Evolutionary conservation across 2,113 vertebrate species (phyloP).

Genomic region (Melospiza melodia): DNA sequence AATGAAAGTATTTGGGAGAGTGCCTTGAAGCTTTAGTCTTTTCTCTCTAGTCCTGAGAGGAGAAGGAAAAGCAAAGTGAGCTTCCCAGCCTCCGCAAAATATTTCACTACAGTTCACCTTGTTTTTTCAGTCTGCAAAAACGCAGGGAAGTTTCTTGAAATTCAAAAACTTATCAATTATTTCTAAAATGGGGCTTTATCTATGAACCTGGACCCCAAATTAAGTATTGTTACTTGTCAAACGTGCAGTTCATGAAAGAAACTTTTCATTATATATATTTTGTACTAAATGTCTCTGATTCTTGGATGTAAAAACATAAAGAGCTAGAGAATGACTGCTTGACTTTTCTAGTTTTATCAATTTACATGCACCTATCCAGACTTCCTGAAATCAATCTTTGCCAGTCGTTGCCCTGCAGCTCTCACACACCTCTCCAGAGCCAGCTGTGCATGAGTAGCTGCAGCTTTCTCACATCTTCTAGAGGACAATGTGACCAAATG

Average conservation of each 20-base stretch:
- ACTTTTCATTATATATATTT: not conserved
- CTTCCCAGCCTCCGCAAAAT: not conserved
- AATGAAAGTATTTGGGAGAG: not conserved
- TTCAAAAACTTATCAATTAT: not conserved
- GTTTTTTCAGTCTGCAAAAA: not conserved
- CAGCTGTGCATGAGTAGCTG: constrained; percentile 31
- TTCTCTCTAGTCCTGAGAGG: not conserved
- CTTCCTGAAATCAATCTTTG: constrained; percentile 39
- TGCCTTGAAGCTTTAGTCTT: not conserved
- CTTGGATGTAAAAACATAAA: not conserved
- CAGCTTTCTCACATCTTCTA: not conserved
- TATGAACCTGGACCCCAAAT: not conserved
- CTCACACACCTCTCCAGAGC: not conserved
- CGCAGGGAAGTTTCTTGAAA: not conserved
- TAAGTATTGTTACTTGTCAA: not conserved
- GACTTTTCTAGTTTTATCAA: not conserved
- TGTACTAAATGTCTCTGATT: not conserved
- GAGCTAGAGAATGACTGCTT: not conserved
- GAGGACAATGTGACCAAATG: not conserved
- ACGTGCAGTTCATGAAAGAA: not conserved
- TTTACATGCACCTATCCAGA: not conserved
- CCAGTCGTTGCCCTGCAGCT: constrained; percentile 35
- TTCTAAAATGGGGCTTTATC: not conserved
- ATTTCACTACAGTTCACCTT: not conserved
- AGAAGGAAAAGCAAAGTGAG: not conserved